Base-by-base conservation (phyloP, 1,140 invertebrate genomes). In the Ceratosolen solmsi region DNA sequence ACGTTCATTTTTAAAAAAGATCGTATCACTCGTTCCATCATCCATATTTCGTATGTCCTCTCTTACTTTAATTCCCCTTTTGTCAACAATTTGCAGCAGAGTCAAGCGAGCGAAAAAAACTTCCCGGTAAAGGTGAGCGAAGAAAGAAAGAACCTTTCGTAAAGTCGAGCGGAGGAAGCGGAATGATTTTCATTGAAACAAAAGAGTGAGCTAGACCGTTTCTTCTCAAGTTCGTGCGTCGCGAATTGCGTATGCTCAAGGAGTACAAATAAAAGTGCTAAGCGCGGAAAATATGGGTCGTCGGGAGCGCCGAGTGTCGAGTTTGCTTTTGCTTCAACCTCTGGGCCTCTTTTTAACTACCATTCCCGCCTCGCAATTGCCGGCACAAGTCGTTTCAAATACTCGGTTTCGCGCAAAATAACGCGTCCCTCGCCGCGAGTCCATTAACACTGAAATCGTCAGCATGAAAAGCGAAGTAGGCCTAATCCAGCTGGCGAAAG, bases 401-500 rank as follows among this genome's bases (percentile, higher is more conserved):
- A 41, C 49, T 60, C 15, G 11, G 9, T 3, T 13, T 63, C 38
- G 15, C 13, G 58, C 74, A 49, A 56, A 73, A 74, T 36, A 11
- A 72, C 41, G n/a, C 27, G 20, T 25, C 27, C 33, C 27, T 63
- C 27, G 30, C 27, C 41, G 41, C 7, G 5, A 13, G 5, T 13
- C 7, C n/a, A 1, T 65, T 20, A 65, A 36, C 30, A 22, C 25
- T 33, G 38, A 68, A 1, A 38, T 68, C 22, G 20, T 8, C 3
- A 3, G 33, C 13, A 25, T 2, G 17, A 5, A 36, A 74, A 36
- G 1, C 72, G 17, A 56, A 22, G 30, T 49, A 71, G n/a, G 0
- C 49, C 54, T 51, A 63, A 80, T 80, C 70, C 68, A 41, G 36
- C 13, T 17, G 25, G 36, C 51, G 58, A 80, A 65, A 73, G 36